Percentiles rank a stretch among this genome's conserved stretches.
These are phyloP conservation scores for Lepidurus arcticus DNA, from an alignment of 1,140 invertebrate genomes.

Conservation along the genomic window DNA sequence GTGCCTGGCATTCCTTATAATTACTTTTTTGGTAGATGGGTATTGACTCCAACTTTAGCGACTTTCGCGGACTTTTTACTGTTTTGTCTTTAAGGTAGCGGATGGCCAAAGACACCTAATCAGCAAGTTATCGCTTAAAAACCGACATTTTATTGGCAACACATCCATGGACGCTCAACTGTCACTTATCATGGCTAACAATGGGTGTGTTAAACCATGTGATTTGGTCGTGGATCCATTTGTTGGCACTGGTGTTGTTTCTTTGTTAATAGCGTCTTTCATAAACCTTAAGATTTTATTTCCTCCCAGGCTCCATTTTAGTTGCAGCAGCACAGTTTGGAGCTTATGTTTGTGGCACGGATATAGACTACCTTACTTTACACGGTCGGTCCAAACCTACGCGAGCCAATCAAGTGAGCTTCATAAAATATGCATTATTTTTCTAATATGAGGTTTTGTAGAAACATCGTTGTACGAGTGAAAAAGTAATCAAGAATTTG, in stretches of 20 bases:
- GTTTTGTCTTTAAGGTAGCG: constrained; percentile 54
- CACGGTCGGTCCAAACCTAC: constrained; percentile 77
- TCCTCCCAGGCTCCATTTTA: constrained; percentile 64
- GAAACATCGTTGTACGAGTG: constrained; percentile 67
- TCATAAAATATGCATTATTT: constrained; percentile 11
- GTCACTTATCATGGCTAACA: constrained; percentile 88
- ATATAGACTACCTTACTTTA: constrained; percentile 89
- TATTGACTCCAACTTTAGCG: constrained; percentile 44
- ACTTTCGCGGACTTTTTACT: constrained; percentile 23
- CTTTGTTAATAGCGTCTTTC: constrained; percentile 30
- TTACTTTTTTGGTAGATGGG: constrained; percentile 78
- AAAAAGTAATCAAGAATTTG: constrained; percentile 79
- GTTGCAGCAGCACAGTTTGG: constrained; percentile 87
- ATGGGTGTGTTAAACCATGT: constrained; percentile 66
- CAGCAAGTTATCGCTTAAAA: constrained; percentile 73
- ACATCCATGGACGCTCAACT: constrained; percentile 95
- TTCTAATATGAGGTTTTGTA: constrained; percentile 38
- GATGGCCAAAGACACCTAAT: constrained; percentile 76
- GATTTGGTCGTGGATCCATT: constrained; percentile 88
- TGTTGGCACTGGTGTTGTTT: constrained; percentile 68
- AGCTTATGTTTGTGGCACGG: constrained; percentile 79
- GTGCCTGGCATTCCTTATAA: constrained; percentile 64
- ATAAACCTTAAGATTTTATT: background rate
- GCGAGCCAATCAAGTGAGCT: constrained; percentile 43
- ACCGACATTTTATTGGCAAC: constrained; percentile 90